Evolutionary conservation across 1,140 invertebrate species (phyloP).

Genomic region (Plodia interpunctella): DNA sequence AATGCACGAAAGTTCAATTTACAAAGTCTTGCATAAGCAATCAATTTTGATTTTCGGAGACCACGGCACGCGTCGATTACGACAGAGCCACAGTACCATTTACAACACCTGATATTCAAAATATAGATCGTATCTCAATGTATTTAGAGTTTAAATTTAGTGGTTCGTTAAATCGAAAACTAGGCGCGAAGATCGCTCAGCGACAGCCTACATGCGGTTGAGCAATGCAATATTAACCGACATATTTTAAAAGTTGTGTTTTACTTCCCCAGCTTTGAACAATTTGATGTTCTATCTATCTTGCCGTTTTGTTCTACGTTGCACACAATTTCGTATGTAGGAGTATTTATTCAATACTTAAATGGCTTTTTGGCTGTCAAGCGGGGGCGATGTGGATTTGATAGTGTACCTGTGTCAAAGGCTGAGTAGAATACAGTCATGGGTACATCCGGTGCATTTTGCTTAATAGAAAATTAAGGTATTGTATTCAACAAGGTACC

Average conservation of each 20-base stretch:
- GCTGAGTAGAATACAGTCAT: slow-evolving; percentile 25
- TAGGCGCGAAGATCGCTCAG: slow-evolving; percentile 39
- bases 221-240: slow-evolving; percentile 49
- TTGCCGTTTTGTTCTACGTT: background rate
- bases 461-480: too few species aligned
- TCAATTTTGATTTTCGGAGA: slow-evolving; percentile 31
- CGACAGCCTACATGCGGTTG: slow-evolving; percentile 58
- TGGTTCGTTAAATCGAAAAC: slow-evolving; percentile 19
- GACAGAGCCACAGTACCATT: slow-evolving; percentile 46
- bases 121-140: slow-evolving; percentile 14
- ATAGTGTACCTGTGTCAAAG: slow-evolving; percentile 56
- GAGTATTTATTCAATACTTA: slow-evolving; percentile 56
- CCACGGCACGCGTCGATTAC: slow-evolving; percentile 59
- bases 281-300: background rate
- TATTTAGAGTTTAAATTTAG: slow-evolving; percentile 27
- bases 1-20: slow-evolving; percentile 32
- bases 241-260: slow-evolving; percentile 17
- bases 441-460: slow-evolving; percentile 35
- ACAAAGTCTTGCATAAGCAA: slow-evolving; percentile 8
- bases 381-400: slow-evolving; percentile 48
- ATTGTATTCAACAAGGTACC: too few species aligned
- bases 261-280: background rate
- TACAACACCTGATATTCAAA: slow-evolving; percentile 38
- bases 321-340: slow-evolving; percentile 25
- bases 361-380: slow-evolving; percentile 38